Conservation (phyloP, 1,140 invertebrate genomes). For the Drosophila malerkotliana region DNA sequence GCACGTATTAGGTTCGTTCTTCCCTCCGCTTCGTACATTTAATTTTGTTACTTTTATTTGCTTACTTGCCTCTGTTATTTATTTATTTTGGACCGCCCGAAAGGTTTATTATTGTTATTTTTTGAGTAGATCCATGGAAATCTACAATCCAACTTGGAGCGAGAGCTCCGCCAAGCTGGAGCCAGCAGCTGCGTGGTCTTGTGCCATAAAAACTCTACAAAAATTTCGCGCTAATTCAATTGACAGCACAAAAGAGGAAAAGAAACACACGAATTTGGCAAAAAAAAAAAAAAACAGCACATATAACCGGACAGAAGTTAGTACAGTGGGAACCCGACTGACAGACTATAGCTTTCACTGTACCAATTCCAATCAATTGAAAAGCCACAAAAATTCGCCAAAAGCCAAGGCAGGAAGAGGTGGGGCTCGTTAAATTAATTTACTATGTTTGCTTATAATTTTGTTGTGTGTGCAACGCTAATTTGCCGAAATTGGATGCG, state of each 20-base stretch:
- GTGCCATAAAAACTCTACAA: conserved; percentile 26
- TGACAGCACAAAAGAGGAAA: conserved; percentile 60
- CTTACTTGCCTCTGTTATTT: conserved; percentile 36
- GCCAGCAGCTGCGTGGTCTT: conserved; percentile 31
- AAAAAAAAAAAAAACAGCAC: conserved; percentile 22
- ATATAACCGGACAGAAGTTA: conserved; percentile 32
- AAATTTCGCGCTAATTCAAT: conserved; percentile 70
- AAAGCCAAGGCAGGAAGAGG: conserved; percentile 49
- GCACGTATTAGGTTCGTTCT: conserved; percentile 56
- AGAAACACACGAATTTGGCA: conserved; percentile 21
- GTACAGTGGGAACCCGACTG: conserved; percentile 18
- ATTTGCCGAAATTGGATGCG: conserved; percentile 26
- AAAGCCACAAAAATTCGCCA: conserved; percentile 28
- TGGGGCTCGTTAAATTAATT: conserved; percentile 69
- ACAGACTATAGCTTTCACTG: conserved; percentile 25
- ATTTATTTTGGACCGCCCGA: conserved; percentile 52
- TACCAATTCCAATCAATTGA: conserved; percentile 29
- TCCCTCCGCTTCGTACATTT: conserved; percentile 53
- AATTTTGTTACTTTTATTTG: conserved; percentile 57
- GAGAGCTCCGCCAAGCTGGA: conserved; percentile 13
- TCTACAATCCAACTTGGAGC: conserved; percentile 41
- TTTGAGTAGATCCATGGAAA: conserved; percentile 55
- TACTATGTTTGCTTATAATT: conserved; percentile 40
- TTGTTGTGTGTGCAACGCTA: conserved; percentile 28
- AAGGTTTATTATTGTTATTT: conserved; percentile 58